Evolutionary conservation across 2,888 invertebrate species (phyloP).

Genomic region (Sicus ferrugineus): DNA sequence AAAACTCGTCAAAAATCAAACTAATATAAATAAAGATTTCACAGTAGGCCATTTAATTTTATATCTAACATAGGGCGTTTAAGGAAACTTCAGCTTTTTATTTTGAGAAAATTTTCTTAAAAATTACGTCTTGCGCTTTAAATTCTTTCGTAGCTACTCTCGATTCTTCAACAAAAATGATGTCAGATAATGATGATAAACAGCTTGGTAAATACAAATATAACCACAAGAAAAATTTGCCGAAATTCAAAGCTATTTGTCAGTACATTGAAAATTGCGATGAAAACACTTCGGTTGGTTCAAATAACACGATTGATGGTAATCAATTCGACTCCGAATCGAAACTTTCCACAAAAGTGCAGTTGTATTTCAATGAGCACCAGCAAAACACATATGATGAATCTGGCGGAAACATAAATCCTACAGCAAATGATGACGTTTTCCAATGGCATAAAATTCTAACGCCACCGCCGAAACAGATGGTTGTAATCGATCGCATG

Average conservation of each 20-base stretch:
- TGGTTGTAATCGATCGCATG: constrained; percentile 90
- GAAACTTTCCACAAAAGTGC: constrained; percentile 33
- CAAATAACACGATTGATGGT: constrained; percentile 26
- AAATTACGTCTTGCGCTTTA: background rate
- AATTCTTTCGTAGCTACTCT: constrained; percentile 17
- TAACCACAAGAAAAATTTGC: constrained; percentile 36
- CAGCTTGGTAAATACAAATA: constrained; percentile 36
- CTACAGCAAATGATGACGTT: constrained; percentile 42
- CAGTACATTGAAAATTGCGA: constrained; percentile 54
- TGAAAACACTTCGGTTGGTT: constrained; percentile 38
- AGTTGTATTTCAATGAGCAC: constrained; percentile 47
- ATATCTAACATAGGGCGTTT: too few species aligned
- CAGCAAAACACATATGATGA: constrained; percentile 43
- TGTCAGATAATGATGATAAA: constrained; percentile 21
- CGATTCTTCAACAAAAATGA: constrained; percentile 3
- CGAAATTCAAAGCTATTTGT: constrained; percentile 53
- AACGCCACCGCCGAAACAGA: constrained; percentile 82
- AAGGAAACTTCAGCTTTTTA: too few species aligned
- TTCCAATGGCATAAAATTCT: constrained; percentile 81
- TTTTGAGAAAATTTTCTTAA: background rate
- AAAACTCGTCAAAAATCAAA: too few species aligned
- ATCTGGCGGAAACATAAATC: constrained; percentile 42
- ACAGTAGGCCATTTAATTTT: too few species aligned
- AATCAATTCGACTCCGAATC: constrained; percentile 30
- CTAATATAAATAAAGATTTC: too few species aligned